Percentiles rank a stretch among this genome's conserved stretches.
Evolutionary conservation across 1,140 invertebrate species (phyloP).

Genomic region (Habropoda laboriosa): DNA sequence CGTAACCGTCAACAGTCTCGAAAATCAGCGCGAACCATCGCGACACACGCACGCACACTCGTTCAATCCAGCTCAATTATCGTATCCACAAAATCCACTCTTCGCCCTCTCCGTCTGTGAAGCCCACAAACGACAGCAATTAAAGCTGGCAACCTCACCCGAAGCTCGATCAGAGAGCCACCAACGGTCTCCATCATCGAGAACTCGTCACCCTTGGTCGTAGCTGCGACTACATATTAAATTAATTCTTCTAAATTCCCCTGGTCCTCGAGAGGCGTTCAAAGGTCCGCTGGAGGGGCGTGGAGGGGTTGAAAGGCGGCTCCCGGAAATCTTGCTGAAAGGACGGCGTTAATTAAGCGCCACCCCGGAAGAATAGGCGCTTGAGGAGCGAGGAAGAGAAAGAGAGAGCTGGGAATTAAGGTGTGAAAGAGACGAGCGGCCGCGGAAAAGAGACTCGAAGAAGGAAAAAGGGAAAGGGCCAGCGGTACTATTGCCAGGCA

Average conservation of each 20-base stretch:
- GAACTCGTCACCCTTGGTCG: not conserved
- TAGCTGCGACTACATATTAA: not conserved
- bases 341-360: conserved; percentile 70
- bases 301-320: conserved; percentile 14
- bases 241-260: conserved; percentile 24
- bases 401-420: not conserved
- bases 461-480: conserved; percentile 15
- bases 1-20: no score
- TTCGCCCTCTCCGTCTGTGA: no score
- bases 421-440: conserved; percentile 30
- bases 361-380: conserved; percentile 55
- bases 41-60: no score
- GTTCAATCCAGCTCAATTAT: no score
- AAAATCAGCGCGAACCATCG: no score
- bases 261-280: not conserved
- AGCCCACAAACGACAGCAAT: no score
- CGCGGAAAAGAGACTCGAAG: not conserved
- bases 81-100: no score
- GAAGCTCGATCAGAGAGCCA: not conserved
- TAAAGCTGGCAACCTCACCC: no score
- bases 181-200: not conserved
- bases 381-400: not conserved
- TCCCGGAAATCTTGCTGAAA: conserved; percentile 61
- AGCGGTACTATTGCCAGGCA: not conserved
- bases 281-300: not conserved